Percentiles rank a stretch among this genome's conserved stretches.
phyloP scores from a whole-genome alignment of 2,113 vertebrate genomes.

The Seriola rivoliana region DNA sequence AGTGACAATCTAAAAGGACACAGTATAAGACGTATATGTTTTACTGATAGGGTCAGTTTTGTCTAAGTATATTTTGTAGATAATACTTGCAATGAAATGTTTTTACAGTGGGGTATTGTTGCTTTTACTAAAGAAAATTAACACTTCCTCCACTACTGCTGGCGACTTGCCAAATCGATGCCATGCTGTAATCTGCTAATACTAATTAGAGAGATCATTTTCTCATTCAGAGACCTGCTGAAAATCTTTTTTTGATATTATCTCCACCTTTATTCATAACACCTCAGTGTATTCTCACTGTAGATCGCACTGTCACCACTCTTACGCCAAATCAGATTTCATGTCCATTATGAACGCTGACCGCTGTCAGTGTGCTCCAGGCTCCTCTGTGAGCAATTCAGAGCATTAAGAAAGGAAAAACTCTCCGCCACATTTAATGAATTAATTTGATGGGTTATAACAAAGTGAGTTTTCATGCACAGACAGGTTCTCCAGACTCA shows the following conservation, averaged over 20 bases:
- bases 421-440: constrained; percentile 55
- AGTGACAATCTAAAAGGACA: too few relatives aligned
- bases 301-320: neutral
- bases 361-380: neutral
- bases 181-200: neutral
- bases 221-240: neutral
- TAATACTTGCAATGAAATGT: too few relatives aligned
- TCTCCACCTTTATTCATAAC: neutral
- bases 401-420: constrained; percentile 51
- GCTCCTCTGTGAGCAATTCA: constrained; percentile 13
- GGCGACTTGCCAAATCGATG: neutral
- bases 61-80: too few relatives aligned
- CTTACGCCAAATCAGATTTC: neutral
- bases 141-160: neutral
- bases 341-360: constrained; percentile 1
- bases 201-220: neutral
- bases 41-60: too few relatives aligned
- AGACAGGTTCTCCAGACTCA: constrained; percentile 67
- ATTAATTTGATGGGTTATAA: constrained; percentile 65
- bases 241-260: neutral
- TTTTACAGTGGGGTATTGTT: too few relatives aligned
- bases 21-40: too few relatives aligned
- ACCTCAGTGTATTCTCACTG: neutral
- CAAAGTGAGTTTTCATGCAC: constrained; percentile 64
- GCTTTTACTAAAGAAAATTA: too few relatives aligned